phyloP scores from a whole-genome alignment of 2,797 vertebrate genomes.

The Glyptemys insculpta region DNA sequence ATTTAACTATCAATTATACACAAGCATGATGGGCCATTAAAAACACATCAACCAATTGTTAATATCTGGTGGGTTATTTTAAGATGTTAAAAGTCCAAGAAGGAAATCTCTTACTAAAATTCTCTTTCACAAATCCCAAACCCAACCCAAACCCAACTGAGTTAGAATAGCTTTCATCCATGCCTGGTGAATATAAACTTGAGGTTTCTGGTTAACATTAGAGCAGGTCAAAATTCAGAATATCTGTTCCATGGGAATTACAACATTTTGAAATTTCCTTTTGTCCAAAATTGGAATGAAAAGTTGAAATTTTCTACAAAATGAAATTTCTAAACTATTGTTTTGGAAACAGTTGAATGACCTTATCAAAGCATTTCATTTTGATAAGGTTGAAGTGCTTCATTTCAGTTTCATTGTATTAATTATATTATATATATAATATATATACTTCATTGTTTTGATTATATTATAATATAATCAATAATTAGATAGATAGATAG shows the following conservation, averaged over 20 bases:
- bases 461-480: too few species aligned
- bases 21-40: conserved; percentile 9
- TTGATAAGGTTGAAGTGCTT: background rate
- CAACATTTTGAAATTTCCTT: background rate
- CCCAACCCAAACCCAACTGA: background rate
- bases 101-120: background rate
- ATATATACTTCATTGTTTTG: too few species aligned
- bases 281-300: background rate
- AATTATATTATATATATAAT: too few species aligned
- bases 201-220: background rate
- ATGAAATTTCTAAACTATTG: background rate
- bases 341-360: background rate
- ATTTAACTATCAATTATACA: conserved; percentile 28
- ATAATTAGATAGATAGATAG: too few species aligned
- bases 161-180: background rate
- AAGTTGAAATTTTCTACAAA: background rate
- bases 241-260: background rate
- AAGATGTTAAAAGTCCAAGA: conserved; percentile 6
- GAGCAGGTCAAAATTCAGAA: background rate
- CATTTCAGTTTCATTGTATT: too few species aligned
- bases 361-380: background rate
- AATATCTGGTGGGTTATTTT: conserved; percentile 16
- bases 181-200: rapidly evolving
- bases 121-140: background rate
- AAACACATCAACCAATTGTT: conserved; percentile 11